Percentiles rank a stretch among this genome's conserved stretches.
Conservation (phyloP, 2,113 vertebrate species). For the Nycticorax nycticorax region DNA sequence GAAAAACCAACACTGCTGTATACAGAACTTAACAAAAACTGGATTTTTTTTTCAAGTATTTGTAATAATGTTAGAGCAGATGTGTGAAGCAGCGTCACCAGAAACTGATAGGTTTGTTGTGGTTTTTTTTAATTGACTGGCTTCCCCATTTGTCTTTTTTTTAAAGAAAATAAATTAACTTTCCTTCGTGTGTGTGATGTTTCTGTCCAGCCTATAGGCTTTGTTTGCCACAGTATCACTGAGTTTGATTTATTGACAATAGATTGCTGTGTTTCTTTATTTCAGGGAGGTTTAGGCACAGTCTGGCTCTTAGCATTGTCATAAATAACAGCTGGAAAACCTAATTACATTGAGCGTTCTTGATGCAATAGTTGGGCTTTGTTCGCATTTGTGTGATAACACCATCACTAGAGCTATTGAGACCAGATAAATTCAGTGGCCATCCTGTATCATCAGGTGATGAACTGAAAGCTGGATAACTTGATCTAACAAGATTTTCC, state of each 20-base stretch:
- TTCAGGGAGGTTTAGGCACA: background rate
- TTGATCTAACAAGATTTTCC: background rate
- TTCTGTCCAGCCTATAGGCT: background rate
- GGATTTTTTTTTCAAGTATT: background rate
- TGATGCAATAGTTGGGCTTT: background rate
- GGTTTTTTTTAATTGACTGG: fast-evolving
- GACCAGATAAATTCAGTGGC: background rate
- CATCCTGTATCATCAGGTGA: background rate
- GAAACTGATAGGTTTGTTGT: background rate
- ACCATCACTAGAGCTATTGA: background rate
- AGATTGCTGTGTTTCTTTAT: background rate
- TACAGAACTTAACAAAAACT: background rate
- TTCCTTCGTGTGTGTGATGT: background rate
- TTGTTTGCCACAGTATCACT: background rate
- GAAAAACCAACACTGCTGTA: background rate
- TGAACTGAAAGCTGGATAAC: background rate
- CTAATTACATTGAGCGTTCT: background rate
- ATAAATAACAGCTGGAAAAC: background rate
- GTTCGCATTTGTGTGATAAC: background rate
- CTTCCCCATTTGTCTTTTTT: background rate
- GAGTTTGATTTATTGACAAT: background rate
- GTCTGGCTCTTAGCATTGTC: background rate
- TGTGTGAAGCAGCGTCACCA: background rate
- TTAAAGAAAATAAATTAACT: background rate
- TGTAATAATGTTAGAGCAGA: background rate